Percentiles rank a stretch among this genome's conserved stretches.
Evolutionary conservation across 1,140 invertebrate genomes (phyloP).

Genomic region (Drosophila nannoptera): DNA sequence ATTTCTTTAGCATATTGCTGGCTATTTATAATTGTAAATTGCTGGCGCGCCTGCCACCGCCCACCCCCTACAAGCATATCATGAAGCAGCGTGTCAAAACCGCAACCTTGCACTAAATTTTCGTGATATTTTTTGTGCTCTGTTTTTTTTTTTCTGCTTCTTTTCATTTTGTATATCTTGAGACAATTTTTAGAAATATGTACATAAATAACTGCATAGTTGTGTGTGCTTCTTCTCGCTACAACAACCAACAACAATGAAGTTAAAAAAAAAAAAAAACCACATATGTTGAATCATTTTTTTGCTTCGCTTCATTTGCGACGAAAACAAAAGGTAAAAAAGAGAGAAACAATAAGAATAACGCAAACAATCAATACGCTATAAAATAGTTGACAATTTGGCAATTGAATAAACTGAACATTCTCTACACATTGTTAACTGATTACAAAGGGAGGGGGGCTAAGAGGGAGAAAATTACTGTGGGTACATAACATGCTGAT

Average conservation of each 20-base stretch:
- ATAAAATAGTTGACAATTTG: slow-evolving; percentile 37
- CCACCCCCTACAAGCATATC: slow-evolving; percentile 1
- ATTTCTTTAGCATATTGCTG: slow-evolving; percentile 38
- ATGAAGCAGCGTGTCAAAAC: slow-evolving; percentile 66
- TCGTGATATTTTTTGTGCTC: slow-evolving; percentile 6
- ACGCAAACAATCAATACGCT: not conserved
- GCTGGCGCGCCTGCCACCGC: not conserved
- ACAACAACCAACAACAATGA: not conserved
- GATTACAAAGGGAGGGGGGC: not conserved
- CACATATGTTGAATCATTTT: slow-evolving; percentile 35
- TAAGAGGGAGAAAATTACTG: no score
- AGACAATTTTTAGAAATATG: slow-evolving; percentile 69
- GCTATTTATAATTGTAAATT: slow-evolving; percentile 72
- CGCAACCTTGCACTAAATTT: slow-evolving; percentile 71
- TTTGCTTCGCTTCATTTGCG: slow-evolving; percentile 32
- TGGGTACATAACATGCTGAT: not conserved
- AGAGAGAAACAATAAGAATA: not conserved
- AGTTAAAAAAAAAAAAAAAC: slow-evolving; percentile 6
- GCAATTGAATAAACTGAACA: slow-evolving; percentile 16
- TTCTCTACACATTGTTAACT: slow-evolving; percentile 14
- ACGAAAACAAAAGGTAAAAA: not conserved
- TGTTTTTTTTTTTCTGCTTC: slow-evolving; percentile 2
- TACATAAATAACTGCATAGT: slow-evolving; percentile 34
- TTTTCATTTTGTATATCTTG: not conserved
- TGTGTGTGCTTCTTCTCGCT: not conserved